Evolutionary conservation across 2,113 vertebrate genomes (phyloP), one percentile per base, ranked within the genome.

Genomic region (Carassius carassius): DNA sequence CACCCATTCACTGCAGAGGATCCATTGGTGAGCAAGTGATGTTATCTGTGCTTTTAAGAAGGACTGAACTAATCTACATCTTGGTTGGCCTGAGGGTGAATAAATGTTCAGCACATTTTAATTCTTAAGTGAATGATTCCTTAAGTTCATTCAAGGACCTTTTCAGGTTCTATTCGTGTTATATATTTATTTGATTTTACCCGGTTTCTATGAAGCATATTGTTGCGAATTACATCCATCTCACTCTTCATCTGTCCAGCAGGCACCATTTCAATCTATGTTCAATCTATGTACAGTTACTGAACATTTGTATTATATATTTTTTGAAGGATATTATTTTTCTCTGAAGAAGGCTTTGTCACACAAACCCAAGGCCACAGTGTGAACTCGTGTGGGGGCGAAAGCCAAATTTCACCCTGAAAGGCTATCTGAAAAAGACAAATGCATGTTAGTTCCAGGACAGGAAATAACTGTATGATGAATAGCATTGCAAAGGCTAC

Each of bases 321-420:
- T 10, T 77, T 84, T 74, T 82, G 51, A 81, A 65, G 60, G 62
- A 76, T 84, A 74, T 86, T 32, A 14, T 82, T 87, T 65, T 78
- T 58, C 76, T 78, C 76, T 41, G 63, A 74, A 81, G 60, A 80
- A 76, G 76, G 78, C 85, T 82, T 82, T 85, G 85, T 86, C 81
- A 76, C 49, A 87, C 85, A 87, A 82, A 85, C 84, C 83, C 88
- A 87, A 89, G 86, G 86, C 86, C 84, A 84, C 21, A 19, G 78
- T 80, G 85, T 86, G 84, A 89, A 89, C 83, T 82, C 79, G 84
- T 89, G 88, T 87, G 84, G 88, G 88, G 88, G 88, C 88, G 85
- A 83, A 81, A 81, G 83, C 74, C 84, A 86, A 84, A 74, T 84
- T 87, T 86, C 69, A 82, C 84, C 81, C 72, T 81, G 70, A 81